These are phyloP conservation scores for Motacilla tschutschensis DNA, from an alignment of 2,113 vertebrate genomes.

Conservation along the genomic window DNA sequence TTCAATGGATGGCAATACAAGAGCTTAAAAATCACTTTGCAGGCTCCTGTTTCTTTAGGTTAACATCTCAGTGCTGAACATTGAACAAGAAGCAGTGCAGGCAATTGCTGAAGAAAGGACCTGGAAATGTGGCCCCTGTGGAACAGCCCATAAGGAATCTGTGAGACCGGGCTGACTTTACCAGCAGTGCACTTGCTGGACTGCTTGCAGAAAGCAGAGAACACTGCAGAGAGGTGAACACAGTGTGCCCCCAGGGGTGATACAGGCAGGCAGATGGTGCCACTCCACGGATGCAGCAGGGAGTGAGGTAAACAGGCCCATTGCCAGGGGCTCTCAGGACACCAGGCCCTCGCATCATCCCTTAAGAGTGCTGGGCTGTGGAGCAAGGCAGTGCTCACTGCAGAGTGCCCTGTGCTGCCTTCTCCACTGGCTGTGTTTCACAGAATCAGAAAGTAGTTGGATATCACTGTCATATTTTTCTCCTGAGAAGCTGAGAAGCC, in stretches of 20 bases:
- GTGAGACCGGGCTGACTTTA: fast-evolving
- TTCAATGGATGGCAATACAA: neutral
- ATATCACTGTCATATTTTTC: too few species aligned
- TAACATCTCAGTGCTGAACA: neutral
- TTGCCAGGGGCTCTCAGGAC: neutral
- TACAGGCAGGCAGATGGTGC: neutral
- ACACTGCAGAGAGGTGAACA: neutral
- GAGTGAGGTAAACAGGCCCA: neutral
- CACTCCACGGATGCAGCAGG: neutral
- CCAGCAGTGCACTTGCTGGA: neutral
- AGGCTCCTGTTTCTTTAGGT: neutral
- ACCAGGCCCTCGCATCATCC: fast-evolving
- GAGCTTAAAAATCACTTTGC: neutral
- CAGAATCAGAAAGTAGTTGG: neutral
- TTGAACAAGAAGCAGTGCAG: neutral
- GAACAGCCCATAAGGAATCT: fast-evolving
- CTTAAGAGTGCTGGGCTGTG: neutral
- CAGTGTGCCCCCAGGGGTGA: fast-evolving
- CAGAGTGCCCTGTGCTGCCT: neutral
- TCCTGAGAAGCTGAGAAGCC: too few species aligned
- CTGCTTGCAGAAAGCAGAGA: neutral
- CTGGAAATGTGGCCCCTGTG: too few species aligned
- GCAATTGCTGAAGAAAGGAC: neutral
- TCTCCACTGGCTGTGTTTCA: neutral
- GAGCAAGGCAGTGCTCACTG: neutral